These are phyloP conservation scores for Gopherus flavomarginatus DNA, from an alignment of 2,113 vertebrate species.

Conservation along the genomic window DNA sequence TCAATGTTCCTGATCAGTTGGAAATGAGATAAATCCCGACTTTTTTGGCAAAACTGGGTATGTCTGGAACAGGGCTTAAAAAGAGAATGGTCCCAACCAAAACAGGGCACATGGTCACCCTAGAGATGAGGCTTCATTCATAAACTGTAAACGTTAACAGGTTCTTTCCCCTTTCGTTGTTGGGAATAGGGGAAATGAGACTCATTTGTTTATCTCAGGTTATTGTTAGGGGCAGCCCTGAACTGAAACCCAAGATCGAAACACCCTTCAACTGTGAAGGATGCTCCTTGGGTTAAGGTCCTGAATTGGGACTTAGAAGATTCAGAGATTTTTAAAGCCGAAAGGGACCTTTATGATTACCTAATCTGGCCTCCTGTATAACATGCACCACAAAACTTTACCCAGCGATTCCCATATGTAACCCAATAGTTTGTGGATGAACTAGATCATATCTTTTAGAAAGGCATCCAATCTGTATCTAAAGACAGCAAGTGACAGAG, in stretches of 20 bases:
- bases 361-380: neutral
- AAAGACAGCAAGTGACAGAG: neutral
- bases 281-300: fast-evolving
- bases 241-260: neutral
- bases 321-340: neutral
- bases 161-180: neutral
- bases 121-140: neutral
- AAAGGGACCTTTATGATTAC: neutral
- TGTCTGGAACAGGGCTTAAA: neutral
- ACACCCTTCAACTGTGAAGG: neutral
- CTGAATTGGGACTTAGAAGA: neutral
- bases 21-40: no score
- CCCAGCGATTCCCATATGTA: neutral
- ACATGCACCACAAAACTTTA: neutral
- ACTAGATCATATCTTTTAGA: neutral
- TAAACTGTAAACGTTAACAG: neutral
- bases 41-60: no score
- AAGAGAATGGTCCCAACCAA: no score
- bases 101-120: no score
- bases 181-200: neutral
- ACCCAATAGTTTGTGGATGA: neutral
- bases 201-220: neutral
- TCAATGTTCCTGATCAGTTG: no score
- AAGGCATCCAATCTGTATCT: no score
- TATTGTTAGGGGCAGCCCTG: neutral